Evolutionary conservation across 2,113 vertebrate species (phyloP).

Genomic region (Tachuris rubrigastra): DNA sequence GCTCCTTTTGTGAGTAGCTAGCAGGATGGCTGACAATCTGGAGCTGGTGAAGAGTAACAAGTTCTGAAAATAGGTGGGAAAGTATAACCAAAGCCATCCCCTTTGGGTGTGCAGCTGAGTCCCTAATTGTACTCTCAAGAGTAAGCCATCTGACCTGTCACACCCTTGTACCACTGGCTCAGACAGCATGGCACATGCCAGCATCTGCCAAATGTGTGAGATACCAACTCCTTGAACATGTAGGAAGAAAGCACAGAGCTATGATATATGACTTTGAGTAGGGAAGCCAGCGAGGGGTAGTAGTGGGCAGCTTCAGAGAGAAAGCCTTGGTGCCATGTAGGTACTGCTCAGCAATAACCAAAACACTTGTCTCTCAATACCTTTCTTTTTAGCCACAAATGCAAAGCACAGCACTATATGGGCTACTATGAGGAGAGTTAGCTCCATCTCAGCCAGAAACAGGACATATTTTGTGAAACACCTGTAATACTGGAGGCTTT

Average conservation of each 20-base stretch:
- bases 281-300: rapidly evolving
- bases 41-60: not conserved
- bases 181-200: not conserved
- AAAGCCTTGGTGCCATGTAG: not conserved
- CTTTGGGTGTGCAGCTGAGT: not conserved
- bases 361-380: not conserved
- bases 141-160: not conserved
- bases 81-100: not conserved
- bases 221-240: not conserved
- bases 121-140: not conserved
- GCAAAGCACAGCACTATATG: not conserved
- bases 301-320: not conserved
- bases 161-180: not conserved
- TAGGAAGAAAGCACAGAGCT: not conserved
- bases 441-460: not conserved
- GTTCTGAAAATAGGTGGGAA: not conserved
- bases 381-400: not conserved
- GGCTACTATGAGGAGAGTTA: not conserved
- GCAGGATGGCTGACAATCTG: not conserved
- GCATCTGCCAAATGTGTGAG: not conserved
- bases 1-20: not conserved
- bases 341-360: not conserved
- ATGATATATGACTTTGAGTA: not conserved
- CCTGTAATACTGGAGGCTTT: not conserved
- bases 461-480: not conserved